A percentile compares a stretch with the other conserved stretches of the same genome.
Conservation (phyloP, 2,113 vertebrate species). For the Daubentonia madagascariensis region DNA sequence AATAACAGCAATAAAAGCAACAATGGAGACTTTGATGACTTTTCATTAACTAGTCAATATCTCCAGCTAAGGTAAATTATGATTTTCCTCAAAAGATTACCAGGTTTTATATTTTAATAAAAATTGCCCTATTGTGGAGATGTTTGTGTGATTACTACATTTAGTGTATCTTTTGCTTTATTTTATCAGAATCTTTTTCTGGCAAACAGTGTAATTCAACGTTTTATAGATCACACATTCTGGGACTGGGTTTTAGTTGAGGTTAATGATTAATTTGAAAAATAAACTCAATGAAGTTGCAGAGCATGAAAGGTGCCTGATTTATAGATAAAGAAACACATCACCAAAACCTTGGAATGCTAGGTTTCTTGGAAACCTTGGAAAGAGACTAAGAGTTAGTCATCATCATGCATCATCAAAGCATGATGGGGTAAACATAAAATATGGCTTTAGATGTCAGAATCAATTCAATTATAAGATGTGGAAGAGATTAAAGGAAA, state of each 20-base stretch:
- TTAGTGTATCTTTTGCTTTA: constrained; percentile 51
- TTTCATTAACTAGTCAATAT: constrained; percentile 57
- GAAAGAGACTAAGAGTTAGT: no score
- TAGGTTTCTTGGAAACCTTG: no score
- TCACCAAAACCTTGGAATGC: constrained; percentile 52
- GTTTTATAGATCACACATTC: constrained; percentile 70
- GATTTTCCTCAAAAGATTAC: constrained; percentile 55
- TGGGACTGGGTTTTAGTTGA: constrained; percentile 66
- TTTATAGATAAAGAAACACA: constrained; percentile 58
- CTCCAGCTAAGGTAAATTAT: constrained; percentile 42
- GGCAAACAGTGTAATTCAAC: constrained; percentile 66
- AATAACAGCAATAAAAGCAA: neutral
- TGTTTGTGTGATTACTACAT: constrained; percentile 54
- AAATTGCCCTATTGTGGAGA: constrained; percentile 51
- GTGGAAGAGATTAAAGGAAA: constrained; percentile 66
- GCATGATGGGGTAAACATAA: constrained; percentile 59
- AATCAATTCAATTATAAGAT: constrained; percentile 72
- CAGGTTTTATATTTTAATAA: constrained; percentile 66
- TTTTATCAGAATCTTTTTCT: constrained; percentile 72
- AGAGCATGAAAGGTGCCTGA: constrained; percentile 31
- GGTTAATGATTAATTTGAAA: constrained; percentile 73
- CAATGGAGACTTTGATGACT: neutral
- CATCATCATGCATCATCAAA: no score
- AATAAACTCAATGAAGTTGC: constrained; percentile 51
- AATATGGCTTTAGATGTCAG: constrained; percentile 64